Evolutionary conservation across 2,113 vertebrate species (phyloP).

Genomic region (Mesocricetus auratus): DNA sequence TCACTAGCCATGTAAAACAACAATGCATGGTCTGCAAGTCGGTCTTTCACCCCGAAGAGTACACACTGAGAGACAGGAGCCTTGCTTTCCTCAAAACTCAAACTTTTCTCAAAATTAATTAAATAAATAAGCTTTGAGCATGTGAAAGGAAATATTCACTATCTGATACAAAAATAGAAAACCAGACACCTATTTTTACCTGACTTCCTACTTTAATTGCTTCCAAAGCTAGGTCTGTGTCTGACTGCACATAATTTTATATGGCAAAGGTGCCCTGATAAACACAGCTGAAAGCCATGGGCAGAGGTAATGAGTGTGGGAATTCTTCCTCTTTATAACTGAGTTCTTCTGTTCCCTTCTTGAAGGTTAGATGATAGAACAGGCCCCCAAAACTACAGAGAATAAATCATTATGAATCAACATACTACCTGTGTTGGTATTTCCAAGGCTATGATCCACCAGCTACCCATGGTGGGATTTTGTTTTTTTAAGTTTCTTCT

Average conservation of each 20-base stretch:
- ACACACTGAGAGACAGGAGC: neutral
- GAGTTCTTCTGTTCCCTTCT: constrained; percentile 55
- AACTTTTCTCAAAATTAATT: constrained; percentile 52
- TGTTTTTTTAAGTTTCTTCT: constrained; percentile 33
- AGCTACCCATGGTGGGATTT: constrained; percentile 54
- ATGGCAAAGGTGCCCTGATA: constrained; percentile 65
- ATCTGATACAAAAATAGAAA: neutral
- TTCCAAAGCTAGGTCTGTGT: constrained; percentile 51
- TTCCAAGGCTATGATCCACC: constrained; percentile 57
- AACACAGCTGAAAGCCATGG: constrained; percentile 54
- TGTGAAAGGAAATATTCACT: constrained; percentile 64
- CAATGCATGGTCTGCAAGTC: constrained; percentile 42
- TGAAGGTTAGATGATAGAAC: constrained; percentile 61
- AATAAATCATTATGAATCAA: constrained; percentile 80
- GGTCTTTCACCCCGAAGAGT: constrained; percentile 75
- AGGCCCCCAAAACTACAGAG: constrained; percentile 67
- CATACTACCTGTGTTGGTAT: constrained; percentile 63
- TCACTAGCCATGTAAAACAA: constrained; percentile 63
- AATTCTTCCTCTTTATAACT: constrained; percentile 66
- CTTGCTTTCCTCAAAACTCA: neutral
- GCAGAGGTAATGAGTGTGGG: constrained; percentile 76
- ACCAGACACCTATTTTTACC: constrained; percentile 53
- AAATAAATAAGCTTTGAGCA: constrained; percentile 73
- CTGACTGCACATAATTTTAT: constrained; percentile 21
- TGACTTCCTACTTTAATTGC: constrained; percentile 71